phyloP scores from a whole-genome alignment of 2,113 vertebrate species.

The Verasper variegatus region DNA sequence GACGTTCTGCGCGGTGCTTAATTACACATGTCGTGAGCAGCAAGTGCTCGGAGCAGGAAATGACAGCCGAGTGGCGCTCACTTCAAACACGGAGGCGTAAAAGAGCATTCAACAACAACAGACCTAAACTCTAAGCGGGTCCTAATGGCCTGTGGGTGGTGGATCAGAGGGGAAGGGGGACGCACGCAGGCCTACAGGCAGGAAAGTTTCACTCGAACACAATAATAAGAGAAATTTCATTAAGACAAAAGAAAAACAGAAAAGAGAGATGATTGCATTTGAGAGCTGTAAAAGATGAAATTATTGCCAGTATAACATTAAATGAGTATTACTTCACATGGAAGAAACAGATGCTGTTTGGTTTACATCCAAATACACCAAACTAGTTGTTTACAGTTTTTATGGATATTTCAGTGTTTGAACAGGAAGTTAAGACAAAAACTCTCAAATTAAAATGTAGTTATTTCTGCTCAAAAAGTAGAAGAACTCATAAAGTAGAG shows the following conservation, averaged over 20 bases:
- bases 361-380: not conserved
- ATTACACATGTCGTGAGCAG: conserved; percentile 74
- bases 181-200: conserved; percentile 20
- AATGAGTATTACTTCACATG: not conserved
- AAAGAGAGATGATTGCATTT: not conserved
- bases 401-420: not conserved
- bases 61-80: conserved; percentile 62
- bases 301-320: not conserved
- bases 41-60: conserved; percentile 73
- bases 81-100: conserved; percentile 77
- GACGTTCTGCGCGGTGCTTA: conserved; percentile 62
- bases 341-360: not conserved
- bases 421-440: conserved; percentile 23
- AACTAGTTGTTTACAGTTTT: conserved; percentile 25
- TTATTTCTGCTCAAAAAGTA: conserved; percentile 12
- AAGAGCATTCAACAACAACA: conserved; percentile 74
- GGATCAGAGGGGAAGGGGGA: conserved; percentile 45
- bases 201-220: conserved; percentile 14
- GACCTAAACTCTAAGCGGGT: conserved; percentile 60
- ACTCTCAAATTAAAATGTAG: not conserved
- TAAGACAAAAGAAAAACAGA: not conserved
- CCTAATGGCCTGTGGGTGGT: conserved; percentile 65
- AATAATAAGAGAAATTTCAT: conserved; percentile 14
- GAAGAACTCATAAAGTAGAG: conserved; percentile 12
- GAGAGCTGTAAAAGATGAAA: no score